Percentiles rank a stretch among this genome's conserved stretches.
These are phyloP conservation scores for Heteractis magnifica DNA, from an alignment of 92 coral and sea anemone genomes.

Conservation along the genomic window DNA sequence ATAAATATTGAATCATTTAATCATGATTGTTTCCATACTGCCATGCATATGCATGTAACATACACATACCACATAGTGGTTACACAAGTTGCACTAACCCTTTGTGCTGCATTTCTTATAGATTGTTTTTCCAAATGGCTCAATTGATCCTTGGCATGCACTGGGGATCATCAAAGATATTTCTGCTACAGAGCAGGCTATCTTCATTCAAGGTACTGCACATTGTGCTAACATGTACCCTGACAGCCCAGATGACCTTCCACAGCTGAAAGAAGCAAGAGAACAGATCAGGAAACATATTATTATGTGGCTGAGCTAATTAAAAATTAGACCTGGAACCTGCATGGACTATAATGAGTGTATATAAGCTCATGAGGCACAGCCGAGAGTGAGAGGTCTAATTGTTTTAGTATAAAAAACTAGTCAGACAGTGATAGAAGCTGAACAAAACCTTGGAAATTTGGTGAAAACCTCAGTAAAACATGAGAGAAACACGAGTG, in stretches of 20 bases:
- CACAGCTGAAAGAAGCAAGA: slow-evolving; percentile 77
- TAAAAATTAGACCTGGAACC: neutral
- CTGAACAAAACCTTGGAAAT: no score
- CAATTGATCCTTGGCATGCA: slow-evolving; percentile 99
- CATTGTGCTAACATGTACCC: slow-evolving; percentile 99
- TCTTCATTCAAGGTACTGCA: slow-evolving; percentile 93
- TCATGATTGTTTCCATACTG: neutral
- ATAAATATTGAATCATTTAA: no score
- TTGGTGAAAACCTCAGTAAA: no score
- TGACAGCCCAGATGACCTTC: slow-evolving; percentile 72
- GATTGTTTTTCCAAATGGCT: slow-evolving; percentile 98
- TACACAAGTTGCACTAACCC: neutral
- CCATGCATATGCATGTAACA: neutral
- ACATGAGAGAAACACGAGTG: no score
- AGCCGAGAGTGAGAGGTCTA: no score
- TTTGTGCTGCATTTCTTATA: slow-evolving; percentile 8
- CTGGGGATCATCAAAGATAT: slow-evolving; percentile 76
- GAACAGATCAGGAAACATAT: slow-evolving; percentile 71
- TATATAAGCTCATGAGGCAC: no score
- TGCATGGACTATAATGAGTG: no score
- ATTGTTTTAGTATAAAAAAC: no score
- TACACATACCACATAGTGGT: no score
- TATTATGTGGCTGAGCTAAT: slow-evolving; percentile 59
- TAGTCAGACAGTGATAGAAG: no score
- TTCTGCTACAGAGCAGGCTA: slow-evolving; percentile 78